phyloP scores from a whole-genome alignment of 2,888 invertebrate genomes.

The Amphimallon solstitiale region DNA sequence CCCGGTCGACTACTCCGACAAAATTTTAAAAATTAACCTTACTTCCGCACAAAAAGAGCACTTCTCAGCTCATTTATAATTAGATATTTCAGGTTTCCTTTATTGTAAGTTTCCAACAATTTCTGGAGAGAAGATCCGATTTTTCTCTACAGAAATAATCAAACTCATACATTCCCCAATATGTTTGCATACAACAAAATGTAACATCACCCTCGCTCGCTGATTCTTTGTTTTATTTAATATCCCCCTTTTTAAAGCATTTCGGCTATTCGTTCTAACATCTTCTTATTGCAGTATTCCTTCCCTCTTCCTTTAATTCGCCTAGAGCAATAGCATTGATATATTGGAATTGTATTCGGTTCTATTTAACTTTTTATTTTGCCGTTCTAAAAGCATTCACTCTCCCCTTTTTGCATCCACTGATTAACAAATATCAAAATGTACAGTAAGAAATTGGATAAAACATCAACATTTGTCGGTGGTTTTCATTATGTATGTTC shows the following conservation, averaged over 20 bases:
- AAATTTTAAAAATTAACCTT: conserved; percentile 49
- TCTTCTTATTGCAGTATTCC: conserved; percentile 4
- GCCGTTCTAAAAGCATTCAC: conserved; percentile 41
- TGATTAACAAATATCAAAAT: no score
- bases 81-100: conserved; percentile 33
- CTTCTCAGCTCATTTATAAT: conserved; percentile 35
- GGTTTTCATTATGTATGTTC: no score
- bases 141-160: neutral
- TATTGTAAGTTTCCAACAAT: neutral
- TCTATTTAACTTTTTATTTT: conserved; percentile 51
- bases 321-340: conserved; percentile 45
- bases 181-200: conserved; percentile 42
- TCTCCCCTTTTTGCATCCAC: conserved; percentile 2
- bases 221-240: conserved; percentile 40
- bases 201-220: conserved; percentile 38
- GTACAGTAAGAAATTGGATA: no score
- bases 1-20: conserved; percentile 31
- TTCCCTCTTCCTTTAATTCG: conserved; percentile 40
- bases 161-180: conserved; percentile 37
- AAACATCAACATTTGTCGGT: no score
- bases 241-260: conserved; percentile 31
- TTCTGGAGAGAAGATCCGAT: conserved; percentile 3
- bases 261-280: conserved; percentile 26
- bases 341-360: conserved; percentile 50
- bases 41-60: conserved; percentile 25